These are phyloP conservation scores for Drosophila differens DNA, from an alignment of 2,888 invertebrate species.

Conservation along the genomic window DNA sequence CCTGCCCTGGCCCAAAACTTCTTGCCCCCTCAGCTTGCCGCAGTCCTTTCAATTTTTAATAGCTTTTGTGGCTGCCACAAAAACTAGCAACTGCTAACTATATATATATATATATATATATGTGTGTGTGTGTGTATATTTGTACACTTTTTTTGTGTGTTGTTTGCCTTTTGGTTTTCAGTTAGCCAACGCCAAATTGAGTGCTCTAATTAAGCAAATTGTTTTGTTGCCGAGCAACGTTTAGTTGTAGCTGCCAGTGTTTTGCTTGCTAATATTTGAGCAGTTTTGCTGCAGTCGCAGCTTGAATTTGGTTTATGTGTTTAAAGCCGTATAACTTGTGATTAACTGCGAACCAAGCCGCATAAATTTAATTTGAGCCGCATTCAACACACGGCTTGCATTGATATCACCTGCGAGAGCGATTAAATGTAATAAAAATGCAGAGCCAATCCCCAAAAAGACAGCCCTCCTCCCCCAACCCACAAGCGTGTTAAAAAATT, in stretches of 20 bases:
- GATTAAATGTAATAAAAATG: conserved; percentile 52
- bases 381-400: conserved; percentile 29
- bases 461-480: too few species aligned
- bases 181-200: conserved; percentile 51
- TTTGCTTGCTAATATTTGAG: background rate
- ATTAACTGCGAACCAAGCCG: conserved; percentile 13
- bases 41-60: conserved; percentile 68
- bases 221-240: conserved; percentile 45
- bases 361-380: conserved; percentile 32
- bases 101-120: background rate
- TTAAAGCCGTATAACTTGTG: conserved; percentile 5
- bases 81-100: conserved; percentile 20
- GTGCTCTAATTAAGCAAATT: conserved; percentile 67
- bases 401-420: conserved; percentile 41
- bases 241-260: conserved; percentile 15
- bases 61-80: conserved; percentile 30
- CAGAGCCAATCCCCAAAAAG: background rate
- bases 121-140: conserved; percentile 11
- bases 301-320: background rate
- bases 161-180: conserved; percentile 25
- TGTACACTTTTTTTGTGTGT: conserved; percentile 11
- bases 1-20: conserved; percentile 34
- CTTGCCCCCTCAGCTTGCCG: conserved; percentile 2
- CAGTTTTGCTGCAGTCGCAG: background rate
- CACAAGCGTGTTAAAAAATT: conserved; percentile 58